phyloP scores from a whole-genome alignment of 2,888 invertebrate genomes.

The Creontiades dilutus region DNA sequence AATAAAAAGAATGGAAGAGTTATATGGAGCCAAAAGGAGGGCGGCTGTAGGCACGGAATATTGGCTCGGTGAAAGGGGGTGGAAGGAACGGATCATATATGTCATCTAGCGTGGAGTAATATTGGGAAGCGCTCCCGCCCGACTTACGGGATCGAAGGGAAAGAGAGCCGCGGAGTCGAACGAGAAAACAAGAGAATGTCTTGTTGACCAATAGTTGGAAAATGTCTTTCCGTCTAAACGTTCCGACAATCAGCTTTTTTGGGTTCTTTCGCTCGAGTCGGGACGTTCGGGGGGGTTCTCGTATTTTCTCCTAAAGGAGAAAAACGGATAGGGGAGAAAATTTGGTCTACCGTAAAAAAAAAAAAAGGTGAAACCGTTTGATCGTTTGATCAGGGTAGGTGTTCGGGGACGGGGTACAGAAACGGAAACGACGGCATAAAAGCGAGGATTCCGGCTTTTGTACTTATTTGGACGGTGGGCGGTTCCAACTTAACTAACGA shows the following conservation, averaged over 20 bases:
- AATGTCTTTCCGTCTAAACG: conserved; percentile 51
- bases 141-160: background rate
- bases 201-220: conserved; percentile 60
- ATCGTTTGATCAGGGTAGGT: background rate
- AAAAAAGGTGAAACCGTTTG: background rate
- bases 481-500: too few species aligned
- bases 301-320: background rate
- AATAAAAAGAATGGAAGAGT: conserved; percentile 25
- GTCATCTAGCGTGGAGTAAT: conserved; percentile 66
- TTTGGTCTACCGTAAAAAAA: background rate
- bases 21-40: conserved; percentile 21
- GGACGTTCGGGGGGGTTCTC: too few species aligned
- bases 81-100: conserved; percentile 69
- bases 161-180: conserved; percentile 1
- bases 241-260: conserved; percentile 43
- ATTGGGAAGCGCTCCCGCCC: conserved; percentile 47
- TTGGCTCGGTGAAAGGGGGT: conserved; percentile 68
- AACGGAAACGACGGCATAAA: too few species aligned
- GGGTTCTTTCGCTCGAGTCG: background rate
- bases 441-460: too few species aligned
- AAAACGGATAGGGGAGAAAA: background rate
- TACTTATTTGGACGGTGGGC: too few species aligned
- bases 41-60: conserved; percentile 60
- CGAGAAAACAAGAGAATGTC: conserved; percentile 1
- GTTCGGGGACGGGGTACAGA: background rate